phyloP scores from a whole-genome alignment of 2,113 vertebrate genomes.

The Morone chrysops region DNA sequence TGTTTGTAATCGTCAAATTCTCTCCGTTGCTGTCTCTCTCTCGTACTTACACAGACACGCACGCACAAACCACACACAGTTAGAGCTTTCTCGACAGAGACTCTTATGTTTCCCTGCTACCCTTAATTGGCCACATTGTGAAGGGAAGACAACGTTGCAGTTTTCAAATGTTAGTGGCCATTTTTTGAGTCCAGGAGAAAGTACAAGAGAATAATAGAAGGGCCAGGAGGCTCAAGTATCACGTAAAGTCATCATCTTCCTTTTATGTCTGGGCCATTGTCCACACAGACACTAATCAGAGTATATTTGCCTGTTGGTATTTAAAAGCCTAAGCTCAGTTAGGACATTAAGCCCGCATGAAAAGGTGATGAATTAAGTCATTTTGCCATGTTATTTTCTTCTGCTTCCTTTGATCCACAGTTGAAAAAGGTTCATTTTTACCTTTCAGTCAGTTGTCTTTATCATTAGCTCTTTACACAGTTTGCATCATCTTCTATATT shows the following conservation, averaged over 20 bases:
- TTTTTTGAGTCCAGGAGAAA: conserved; percentile 23
- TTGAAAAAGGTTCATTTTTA: conserved; percentile 14
- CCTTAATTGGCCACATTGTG: conserved; percentile 60
- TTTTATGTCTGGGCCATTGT: conserved; percentile 9
- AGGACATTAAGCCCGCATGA: conserved; percentile 8
- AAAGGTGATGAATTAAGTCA: conserved; percentile 31
- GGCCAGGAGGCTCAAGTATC: conserved; percentile 9
- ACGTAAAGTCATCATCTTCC: conserved; percentile 11
- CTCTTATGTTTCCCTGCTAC: conserved; percentile 45
- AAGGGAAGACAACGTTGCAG: conserved; percentile 42
- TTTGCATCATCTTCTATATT: conserved; percentile 16
- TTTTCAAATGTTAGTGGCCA: conserved; percentile 36
- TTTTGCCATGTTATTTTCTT: conserved; percentile 24
- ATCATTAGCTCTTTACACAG: neutral
- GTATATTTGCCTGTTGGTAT: conserved; percentile 16
- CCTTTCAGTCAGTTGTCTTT: neutral
- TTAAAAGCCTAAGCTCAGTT: conserved; percentile 19
- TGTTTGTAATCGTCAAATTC: conserved; percentile 44
- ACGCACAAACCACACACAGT: conserved; percentile 10
- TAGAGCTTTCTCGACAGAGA: conserved; percentile 35
- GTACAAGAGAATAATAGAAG: conserved; percentile 22
- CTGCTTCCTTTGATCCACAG: conserved; percentile 24
- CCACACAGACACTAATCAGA: conserved; percentile 1
- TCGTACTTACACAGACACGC: neutral
- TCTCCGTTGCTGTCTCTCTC: conserved; percentile 7